Conservation (phyloP, 2,888 invertebrate species). For the Caenorhabditis auriculariae region DNA sequence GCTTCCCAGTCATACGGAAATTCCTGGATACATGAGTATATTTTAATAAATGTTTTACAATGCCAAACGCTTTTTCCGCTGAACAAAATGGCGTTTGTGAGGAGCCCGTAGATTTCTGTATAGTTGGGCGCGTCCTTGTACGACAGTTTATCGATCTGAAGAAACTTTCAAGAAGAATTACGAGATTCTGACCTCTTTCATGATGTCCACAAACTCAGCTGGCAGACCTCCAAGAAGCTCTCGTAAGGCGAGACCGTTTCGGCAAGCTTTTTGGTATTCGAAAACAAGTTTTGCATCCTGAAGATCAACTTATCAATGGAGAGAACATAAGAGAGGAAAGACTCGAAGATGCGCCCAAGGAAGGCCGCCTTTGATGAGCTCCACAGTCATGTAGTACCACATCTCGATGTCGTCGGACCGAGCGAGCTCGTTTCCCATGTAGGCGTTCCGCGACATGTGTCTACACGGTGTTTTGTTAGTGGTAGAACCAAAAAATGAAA, state of each 20-base stretch:
- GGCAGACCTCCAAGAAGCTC: constrained; percentile 41
- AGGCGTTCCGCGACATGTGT: constrained; percentile 34
- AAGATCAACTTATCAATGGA: neutral
- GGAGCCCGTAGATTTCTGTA: constrained; percentile 29
- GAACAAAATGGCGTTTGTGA: constrained; percentile 29
- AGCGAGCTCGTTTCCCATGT: constrained; percentile 22
- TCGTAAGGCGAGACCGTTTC: constrained; percentile 30
- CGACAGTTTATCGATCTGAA: constrained; percentile 33
- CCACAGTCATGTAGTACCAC: constrained; percentile 44
- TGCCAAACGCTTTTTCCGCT: constrained; percentile 9
- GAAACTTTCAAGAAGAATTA: neutral
- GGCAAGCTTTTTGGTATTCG: constrained; percentile 31
- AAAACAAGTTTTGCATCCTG: constrained; percentile 35
- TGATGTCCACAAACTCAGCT: constrained; percentile 31
- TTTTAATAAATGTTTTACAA: neutral
- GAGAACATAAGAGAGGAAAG: neutral
- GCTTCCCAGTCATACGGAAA: constrained; percentile 47
- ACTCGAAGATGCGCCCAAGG: constrained; percentile 39
- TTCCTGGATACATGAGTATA: constrained; percentile 12
- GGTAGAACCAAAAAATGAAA: too few relatives aligned
- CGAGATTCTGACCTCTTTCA: constrained; percentile 17
- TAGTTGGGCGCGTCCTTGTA: constrained; percentile 41
- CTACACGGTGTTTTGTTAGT: too few relatives aligned
- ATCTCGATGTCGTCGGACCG: constrained; percentile 42
- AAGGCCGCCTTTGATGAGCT: constrained; percentile 36